Evolutionary conservation across 2,888 invertebrate genomes (phyloP).

Genomic region (Pogonocherus hispidulus): DNA sequence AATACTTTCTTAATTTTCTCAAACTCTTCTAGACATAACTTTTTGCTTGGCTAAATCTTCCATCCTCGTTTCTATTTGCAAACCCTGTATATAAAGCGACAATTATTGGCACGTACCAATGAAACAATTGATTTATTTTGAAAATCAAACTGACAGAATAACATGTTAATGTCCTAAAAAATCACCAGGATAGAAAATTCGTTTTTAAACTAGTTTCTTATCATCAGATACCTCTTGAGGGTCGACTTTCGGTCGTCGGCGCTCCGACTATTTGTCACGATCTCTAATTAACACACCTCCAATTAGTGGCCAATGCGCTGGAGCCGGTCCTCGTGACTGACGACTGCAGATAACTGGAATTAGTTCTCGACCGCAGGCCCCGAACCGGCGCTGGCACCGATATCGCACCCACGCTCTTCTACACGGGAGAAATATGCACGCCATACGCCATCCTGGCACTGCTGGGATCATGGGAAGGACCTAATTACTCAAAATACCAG

Average conservation of each 20-base stretch:
- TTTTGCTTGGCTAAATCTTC: no score
- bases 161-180: no score
- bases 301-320: constrained; percentile 53
- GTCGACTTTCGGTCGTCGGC: not conserved
- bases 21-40: no score
- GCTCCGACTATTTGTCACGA: constrained; percentile 49
- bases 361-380: constrained; percentile 37
- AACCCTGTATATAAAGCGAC: no score
- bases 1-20: no score
- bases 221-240: not conserved
- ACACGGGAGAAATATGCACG: constrained; percentile 34
- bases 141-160: no score
- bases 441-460: constrained; percentile 34
- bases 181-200: no score
- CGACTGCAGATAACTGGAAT: constrained; percentile 50
- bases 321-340: constrained; percentile 45
- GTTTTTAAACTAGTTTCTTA: no score
- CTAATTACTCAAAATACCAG: constrained; percentile 32
- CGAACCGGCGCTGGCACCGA: constrained; percentile 36
- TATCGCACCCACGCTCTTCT: constrained; percentile 38
- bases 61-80: no score
- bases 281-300: constrained; percentile 56
- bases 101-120: no score
- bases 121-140: no score
- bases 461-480: constrained; percentile 26